These are phyloP conservation scores for Eutolmus rufibarbis DNA, from an alignment of 2,888 invertebrate species.

Conservation along the genomic window DNA sequence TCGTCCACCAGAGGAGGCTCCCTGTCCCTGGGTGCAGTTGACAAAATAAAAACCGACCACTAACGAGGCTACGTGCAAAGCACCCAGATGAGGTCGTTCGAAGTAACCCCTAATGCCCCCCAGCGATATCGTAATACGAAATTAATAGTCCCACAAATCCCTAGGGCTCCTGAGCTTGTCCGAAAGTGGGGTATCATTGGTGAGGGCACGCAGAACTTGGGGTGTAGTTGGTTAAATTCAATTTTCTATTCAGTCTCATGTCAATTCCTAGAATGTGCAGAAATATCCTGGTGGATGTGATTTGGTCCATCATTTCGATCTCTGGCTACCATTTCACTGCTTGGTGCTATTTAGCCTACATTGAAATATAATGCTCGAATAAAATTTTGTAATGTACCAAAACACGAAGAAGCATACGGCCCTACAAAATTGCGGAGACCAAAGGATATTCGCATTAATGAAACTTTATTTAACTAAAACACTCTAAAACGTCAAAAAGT, in stretches of 20 bases:
- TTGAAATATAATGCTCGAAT: slow-evolving; percentile 27
- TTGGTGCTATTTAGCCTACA: not conserved
- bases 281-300: not conserved
- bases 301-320: not conserved
- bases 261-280: not conserved
- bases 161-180: not conserved
- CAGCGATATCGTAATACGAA: slow-evolving; percentile 19
- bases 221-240: not conserved
- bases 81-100: slow-evolving; percentile 19
- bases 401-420: not conserved
- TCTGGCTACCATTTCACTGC: not conserved
- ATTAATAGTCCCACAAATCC: slow-evolving; percentile 21
- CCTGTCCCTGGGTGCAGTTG: not conserved
- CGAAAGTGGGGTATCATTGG: not conserved
- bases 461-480: not conserved
- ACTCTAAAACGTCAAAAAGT: too few species aligned
- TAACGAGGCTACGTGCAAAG: slow-evolving; percentile 5
- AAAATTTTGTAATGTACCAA: slow-evolving; percentile 14
- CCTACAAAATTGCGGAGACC: not conserved
- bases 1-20: not conserved
- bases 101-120: slow-evolving; percentile 6
- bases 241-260: slow-evolving; percentile 13
- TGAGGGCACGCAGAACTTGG: too few species aligned
- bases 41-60: slow-evolving; percentile 9
- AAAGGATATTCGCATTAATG: not conserved